Percentiles rank a stretch among this genome's conserved stretches.
phyloP scores from a whole-genome alignment of 1,140 invertebrate species.

The Carcinoscorpius rotundicauda region DNA sequence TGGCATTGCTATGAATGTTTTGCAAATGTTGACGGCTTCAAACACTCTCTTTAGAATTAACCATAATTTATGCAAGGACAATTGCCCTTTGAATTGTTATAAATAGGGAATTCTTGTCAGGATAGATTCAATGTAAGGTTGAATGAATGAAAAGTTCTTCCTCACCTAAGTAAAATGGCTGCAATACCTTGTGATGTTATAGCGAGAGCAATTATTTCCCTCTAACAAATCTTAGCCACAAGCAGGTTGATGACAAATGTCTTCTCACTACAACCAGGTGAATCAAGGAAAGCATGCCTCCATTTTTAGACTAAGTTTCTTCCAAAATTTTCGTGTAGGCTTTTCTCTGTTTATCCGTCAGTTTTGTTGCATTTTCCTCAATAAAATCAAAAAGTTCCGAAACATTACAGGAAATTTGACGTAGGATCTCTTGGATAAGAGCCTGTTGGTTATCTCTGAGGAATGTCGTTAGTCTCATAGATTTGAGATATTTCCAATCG shows the following conservation, averaged over 20 bases:
- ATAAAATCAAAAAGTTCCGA: background rate
- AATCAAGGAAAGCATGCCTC: conserved; percentile 19
- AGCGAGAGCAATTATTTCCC: conserved; percentile 30
- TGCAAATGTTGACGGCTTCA: no score
- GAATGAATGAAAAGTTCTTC: conserved; percentile 41
- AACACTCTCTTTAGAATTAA: no score
- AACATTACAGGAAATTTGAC: conserved; percentile 3
- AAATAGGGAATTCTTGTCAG: conserved; percentile 27
- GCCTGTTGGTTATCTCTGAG: background rate
- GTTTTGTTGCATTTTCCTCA: background rate
- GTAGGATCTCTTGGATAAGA: background rate
- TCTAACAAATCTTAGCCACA: conserved; percentile 7
- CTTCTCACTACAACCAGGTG: conserved; percentile 28
- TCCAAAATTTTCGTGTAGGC: no score
- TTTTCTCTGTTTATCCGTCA: conserved; percentile 4
- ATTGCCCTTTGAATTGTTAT: conserved; percentile 29
- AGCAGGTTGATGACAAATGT: conserved; percentile 27
- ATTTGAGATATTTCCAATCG: background rate
- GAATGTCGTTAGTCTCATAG: conserved; percentile 5
- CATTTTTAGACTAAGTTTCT: conserved; percentile 20
- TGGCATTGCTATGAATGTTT: no score
- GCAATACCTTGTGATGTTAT: conserved; percentile 42
- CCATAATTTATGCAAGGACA: no score
- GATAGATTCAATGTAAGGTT: conserved; percentile 31
- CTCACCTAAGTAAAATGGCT: conserved; percentile 37